Percentiles rank a stretch among this genome's conserved stretches.
Conservation (phyloP, 2,113 vertebrate genomes). For the Labeo catla region DNA sequence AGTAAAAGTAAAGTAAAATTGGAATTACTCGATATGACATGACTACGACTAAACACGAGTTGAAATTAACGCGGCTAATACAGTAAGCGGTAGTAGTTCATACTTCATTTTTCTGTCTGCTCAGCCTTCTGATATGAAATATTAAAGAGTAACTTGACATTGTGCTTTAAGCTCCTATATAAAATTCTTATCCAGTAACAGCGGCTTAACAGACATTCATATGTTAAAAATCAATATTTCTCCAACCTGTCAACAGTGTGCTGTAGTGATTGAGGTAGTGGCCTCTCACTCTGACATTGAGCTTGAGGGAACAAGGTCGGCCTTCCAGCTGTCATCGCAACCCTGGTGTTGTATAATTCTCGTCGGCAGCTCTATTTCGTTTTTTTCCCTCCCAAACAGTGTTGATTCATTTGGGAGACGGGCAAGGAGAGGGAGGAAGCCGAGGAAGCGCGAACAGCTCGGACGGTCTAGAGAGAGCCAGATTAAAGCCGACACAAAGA, state of each 20-base stretch:
- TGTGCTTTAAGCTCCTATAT: constrained; percentile 23
- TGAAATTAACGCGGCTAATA: neutral
- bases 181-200: constrained; percentile 23
- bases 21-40: neutral
- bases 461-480: constrained; percentile 28
- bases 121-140: neutral
- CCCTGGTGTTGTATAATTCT: constrained; percentile 62
- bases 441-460: constrained; percentile 33
- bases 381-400: constrained; percentile 52
- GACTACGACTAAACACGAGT: neutral
- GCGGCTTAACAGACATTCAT: constrained; percentile 38
- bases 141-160: constrained; percentile 2
- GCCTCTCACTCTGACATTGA: constrained; percentile 57
- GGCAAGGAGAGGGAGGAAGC: constrained; percentile 6
- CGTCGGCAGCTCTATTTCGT: constrained; percentile 53
- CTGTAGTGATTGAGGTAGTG: constrained; percentile 46
- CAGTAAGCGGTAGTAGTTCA: neutral
- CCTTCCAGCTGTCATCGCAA: constrained; percentile 58
- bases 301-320: constrained; percentile 61
- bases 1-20: neutral
- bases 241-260: constrained; percentile 42
- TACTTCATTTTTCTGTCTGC: neutral
- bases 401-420: constrained; percentile 55
- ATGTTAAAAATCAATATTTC: constrained; percentile 46
- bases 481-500: constrained; percentile 53